Percentiles rank a stretch among this genome's conserved stretches.
These are phyloP conservation scores for Agrypnus murinus DNA, from an alignment of 2,888 invertebrate species.

Conservation along the genomic window DNA sequence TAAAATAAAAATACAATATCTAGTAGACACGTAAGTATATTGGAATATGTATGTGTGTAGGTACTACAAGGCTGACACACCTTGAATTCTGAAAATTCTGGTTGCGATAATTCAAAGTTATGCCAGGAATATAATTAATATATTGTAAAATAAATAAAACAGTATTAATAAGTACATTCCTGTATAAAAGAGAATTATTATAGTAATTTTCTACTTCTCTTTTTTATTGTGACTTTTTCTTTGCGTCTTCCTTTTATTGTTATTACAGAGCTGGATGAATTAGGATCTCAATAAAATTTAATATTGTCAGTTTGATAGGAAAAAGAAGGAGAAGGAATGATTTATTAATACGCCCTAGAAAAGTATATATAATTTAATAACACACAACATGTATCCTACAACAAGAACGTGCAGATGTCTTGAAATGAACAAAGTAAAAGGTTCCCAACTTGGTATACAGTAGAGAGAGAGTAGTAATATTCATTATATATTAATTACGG, in stretches of 20 bases:
- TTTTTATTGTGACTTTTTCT: background rate
- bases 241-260: constrained; percentile 1
- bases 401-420: constrained; percentile 41
- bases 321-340: constrained; percentile 38
- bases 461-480: constrained; percentile 19
- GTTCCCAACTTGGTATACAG: constrained; percentile 20
- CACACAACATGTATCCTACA: constrained; percentile 35
- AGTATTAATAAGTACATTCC: constrained; percentile 4
- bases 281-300: constrained; percentile 9
- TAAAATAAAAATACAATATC: too few species aligned
- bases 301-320: constrained; percentile 25
- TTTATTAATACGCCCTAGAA: constrained; percentile 44
- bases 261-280: constrained; percentile 4
- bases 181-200: constrained; percentile 7
- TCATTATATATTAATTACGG: constrained; percentile 46
- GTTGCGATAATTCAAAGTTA: constrained; percentile 21
- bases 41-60: constrained; percentile 17
- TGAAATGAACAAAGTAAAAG: constrained; percentile 41
- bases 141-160: constrained; percentile 16
- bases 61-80: constrained; percentile 21
- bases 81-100: constrained; percentile 31
- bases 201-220: too few species aligned
- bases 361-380: constrained; percentile 46
- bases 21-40: background rate
- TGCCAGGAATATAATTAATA: constrained; percentile 23